Base-by-base conservation (phyloP, 1,140 invertebrate species). In the Euwallacea similis region DNA sequence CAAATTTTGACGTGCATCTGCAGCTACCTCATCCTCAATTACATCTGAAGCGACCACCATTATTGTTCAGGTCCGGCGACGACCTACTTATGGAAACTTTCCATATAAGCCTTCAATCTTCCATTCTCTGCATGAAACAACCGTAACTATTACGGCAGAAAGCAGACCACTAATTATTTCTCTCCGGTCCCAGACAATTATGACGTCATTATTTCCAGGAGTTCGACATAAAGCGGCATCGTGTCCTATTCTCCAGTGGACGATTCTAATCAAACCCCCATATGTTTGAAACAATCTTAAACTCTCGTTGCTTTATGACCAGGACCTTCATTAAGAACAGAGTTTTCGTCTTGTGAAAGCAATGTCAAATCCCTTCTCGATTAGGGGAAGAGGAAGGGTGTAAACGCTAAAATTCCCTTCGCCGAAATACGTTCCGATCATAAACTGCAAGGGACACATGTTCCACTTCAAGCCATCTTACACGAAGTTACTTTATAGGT, bases 361-460 rank as follows among this genome's bases (percentile, higher is more conserved):
- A 54, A 54, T 53, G 15, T n/a, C 16, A 13, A 21, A 64, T 62
- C 9, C 55, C 55, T 9, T 16, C 55, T 33, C 9, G 21, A 33
- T 33, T 33, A 33, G 21, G 4, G 21, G 21, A 33, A 33, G 21
- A 4, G 21, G 1, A 33, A 33, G 21, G 4, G 21, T 4, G 21
- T 58, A 9, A 50, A 11, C 46, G n/a, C 43, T 33, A 54, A 69
- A 69, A 64, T 33, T 47, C 69, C 47, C 53, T 43, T 1, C 41
- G 1, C 9, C 10, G 42, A 53, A 33, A 62, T 62, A 62, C 62
- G 60, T 64, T 70, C 61, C 61, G 61, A 70, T 70, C 69, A 50
- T 70, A 70, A 70, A 70, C 61, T 70, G 61, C 62, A 65, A 63
- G 33, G 61, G 69, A 70, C 69, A 70, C 69, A 65, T 70, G 69